These are phyloP conservation scores for Ylistrum balloti DNA, from an alignment of 1,140 invertebrate genomes.

Conservation along the genomic window DNA sequence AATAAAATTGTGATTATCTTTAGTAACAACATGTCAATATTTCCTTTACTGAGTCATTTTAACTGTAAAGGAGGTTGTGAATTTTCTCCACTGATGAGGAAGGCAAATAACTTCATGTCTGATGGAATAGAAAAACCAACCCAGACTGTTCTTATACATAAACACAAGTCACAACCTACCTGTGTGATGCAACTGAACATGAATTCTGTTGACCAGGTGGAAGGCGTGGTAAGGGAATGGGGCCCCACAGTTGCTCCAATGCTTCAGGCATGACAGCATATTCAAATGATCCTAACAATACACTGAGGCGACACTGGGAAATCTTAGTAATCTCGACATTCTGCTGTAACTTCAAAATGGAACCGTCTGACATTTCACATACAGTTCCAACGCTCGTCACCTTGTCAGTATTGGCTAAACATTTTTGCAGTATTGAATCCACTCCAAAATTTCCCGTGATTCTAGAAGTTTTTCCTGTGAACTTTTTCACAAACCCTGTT, in stretches of 20 bases:
- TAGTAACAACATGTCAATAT: too few relatives aligned
- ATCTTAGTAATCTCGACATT: background rate
- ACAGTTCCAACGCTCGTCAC: background rate
- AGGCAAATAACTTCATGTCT: too few relatives aligned
- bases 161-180: slow-evolving; percentile 62
- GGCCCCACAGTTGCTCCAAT: slow-evolving; percentile 79
- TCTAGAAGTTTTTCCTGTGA: background rate
- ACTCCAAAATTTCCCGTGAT: background rate
- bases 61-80: too few relatives aligned
- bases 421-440: background rate
- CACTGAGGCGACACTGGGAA: background rate
- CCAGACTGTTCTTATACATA: too few relatives aligned
- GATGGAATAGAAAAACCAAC: too few relatives aligned
- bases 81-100: too few relatives aligned
- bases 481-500: background rate
- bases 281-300: slow-evolving; percentile 67
- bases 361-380: slow-evolving; percentile 47
- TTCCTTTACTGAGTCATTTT: too few relatives aligned
- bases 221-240: slow-evolving; percentile 74
- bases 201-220: slow-evolving; percentile 73
- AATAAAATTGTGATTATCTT: too few relatives aligned
- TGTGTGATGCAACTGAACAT: slow-evolving; percentile 80
- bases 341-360: slow-evolving; percentile 4
- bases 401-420: background rate
- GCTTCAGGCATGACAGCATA: slow-evolving; percentile 78